Evolutionary conservation across 2,888 invertebrate genomes (phyloP), one percentile per base, ranked within the genome.

Genomic region (Cataglyphis altisquamis): DNA sequence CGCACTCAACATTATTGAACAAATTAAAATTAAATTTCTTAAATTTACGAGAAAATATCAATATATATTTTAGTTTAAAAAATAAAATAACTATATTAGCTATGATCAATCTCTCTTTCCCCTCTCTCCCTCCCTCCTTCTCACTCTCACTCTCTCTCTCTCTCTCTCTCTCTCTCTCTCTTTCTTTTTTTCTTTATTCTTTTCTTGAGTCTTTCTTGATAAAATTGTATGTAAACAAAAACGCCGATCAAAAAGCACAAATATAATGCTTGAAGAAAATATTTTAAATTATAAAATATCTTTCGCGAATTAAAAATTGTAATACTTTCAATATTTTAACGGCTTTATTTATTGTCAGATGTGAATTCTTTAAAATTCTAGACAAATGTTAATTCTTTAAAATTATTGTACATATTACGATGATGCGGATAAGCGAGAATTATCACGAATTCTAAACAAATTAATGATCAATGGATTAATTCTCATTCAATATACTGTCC

Each of bases 401-500:
- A 12, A n/a, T 41, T 32, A 6, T 32, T 32, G 32, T 36, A 41
- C 12, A 21, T 12, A 29, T 29, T 39, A 12, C 63, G 60, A 39
- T 72, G 64, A 70, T 64, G 64, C 18, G 55, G 36, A 80, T 75
- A 64, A 45, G 21, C 25, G 41, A 55, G 67, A 66, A 73, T 66
- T 74, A 82, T 82, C 84, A 74, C 84, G 84, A 83, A n/a, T 75
- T 75, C 70, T 78, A 82, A 83, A 82, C 84, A 86, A 90, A 90
- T 91, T 88, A 88, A 87, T 81, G 86, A 91, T 90, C 89, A 87
- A 91, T 32, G 32, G 6, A 32, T 91, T 90, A 89, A 91, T 89
- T 84, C 84, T 88, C 82, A 80, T 82, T 85, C 84, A 87, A 88
- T 89, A 86, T 63, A 70, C 78, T 62, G 70, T 84, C 55, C 66